Conservation (phyloP, 1,140 invertebrate genomes). For the Pachyrhynchus sulphureomaculatus region DNA sequence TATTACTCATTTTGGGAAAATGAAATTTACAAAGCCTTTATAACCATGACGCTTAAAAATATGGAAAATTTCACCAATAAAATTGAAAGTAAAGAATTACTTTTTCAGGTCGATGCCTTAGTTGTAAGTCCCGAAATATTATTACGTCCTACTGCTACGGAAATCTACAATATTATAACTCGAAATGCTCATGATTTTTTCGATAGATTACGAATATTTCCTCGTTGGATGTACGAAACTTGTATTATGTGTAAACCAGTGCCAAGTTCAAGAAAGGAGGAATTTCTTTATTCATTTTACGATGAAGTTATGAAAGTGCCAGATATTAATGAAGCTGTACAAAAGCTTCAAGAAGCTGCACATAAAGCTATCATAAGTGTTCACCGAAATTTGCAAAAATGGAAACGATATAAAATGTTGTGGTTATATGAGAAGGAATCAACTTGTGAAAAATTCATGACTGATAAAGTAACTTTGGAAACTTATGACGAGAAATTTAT, state of each 20-base stretch:
- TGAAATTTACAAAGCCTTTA: slow-evolving; percentile 63
- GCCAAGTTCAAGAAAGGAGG: slow-evolving; percentile 56
- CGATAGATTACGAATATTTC: slow-evolving; percentile 69
- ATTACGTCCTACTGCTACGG: slow-evolving; percentile 68
- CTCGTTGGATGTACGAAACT: slow-evolving; percentile 82
- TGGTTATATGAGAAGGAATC: slow-evolving; percentile 80
- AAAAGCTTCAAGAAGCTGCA: slow-evolving; percentile 66
- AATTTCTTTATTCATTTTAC: slow-evolving; percentile 69
- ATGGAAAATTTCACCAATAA: slow-evolving; percentile 68
- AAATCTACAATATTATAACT: slow-evolving; percentile 74
- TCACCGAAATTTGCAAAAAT: slow-evolving; percentile 58
- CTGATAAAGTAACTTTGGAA: slow-evolving; percentile 67
- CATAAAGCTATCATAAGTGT: slow-evolving; percentile 49
- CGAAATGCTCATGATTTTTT: slow-evolving; percentile 66
- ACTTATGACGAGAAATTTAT: slow-evolving; percentile 82
- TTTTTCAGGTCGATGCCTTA: slow-evolving; percentile 78
- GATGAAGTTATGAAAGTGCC: slow-evolving; percentile 70
- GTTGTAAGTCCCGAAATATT: slow-evolving; percentile 72
- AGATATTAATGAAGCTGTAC: slow-evolving; percentile 67
- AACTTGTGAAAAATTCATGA: slow-evolving; percentile 73
- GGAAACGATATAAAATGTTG: slow-evolving; percentile 75
- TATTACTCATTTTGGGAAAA: slow-evolving; percentile 73
- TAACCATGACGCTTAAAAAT: slow-evolving; percentile 68
- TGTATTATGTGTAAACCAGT: slow-evolving; percentile 71
- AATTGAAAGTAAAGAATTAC: slow-evolving; percentile 59